Evolutionary conservation across 2,113 vertebrate species (phyloP).

Genomic region (Bagarius yarrelli): DNA sequence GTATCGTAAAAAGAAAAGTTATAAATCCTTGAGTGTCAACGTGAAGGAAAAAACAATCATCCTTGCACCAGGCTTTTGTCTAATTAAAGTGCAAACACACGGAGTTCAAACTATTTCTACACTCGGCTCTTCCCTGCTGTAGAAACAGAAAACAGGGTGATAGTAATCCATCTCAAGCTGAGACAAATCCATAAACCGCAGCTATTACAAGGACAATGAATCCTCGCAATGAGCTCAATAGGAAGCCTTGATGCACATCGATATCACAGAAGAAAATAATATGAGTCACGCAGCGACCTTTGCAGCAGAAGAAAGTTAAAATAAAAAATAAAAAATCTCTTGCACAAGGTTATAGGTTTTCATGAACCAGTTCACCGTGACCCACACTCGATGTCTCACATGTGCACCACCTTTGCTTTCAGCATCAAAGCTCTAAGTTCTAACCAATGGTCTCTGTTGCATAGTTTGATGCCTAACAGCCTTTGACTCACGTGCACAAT

Average conservation of each 20-base stretch:
- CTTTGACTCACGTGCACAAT: background rate
- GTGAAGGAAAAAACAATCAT: background rate
- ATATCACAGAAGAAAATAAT: slow-evolving; percentile 19
- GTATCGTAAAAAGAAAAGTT: slow-evolving; percentile 47
- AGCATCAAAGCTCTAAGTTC: background rate
- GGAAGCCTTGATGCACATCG: slow-evolving; percentile 41
- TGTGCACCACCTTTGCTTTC: background rate
- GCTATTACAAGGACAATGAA: slow-evolving; percentile 25
- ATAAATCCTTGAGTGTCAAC: background rate
- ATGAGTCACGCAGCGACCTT: slow-evolving; percentile 12
- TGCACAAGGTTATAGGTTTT: background rate
- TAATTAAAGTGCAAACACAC: slow-evolving; percentile 22
- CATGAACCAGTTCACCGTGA: background rate
- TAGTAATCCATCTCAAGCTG: slow-evolving; percentile 39
- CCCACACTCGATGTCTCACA: background rate
- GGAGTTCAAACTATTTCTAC: slow-evolving; percentile 22
- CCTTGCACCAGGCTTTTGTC: background rate
- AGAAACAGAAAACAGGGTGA: background rate
- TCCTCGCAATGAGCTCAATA: slow-evolving; percentile 31
- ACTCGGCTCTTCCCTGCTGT: background rate
- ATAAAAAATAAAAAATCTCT: background rate
- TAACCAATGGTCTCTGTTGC: no score
- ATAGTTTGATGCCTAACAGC: background rate
- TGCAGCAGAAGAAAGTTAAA: slow-evolving; percentile 26
- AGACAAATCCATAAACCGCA: slow-evolving; percentile 39